Base-by-base conservation (phyloP, 1,140 invertebrate species). In the Metopolophium dirhodum region DNA sequence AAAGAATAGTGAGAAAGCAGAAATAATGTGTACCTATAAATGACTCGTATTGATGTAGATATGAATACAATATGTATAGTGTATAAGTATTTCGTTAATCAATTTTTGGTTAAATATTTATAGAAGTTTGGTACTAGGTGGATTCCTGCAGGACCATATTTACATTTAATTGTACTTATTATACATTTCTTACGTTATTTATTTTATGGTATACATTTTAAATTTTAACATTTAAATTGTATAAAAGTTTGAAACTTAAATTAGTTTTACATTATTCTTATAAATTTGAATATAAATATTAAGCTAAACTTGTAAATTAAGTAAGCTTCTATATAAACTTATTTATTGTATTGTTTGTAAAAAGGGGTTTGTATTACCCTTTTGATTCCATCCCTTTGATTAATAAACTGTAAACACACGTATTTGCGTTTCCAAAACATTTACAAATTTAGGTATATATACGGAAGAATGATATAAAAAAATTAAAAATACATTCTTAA, bases 261-360 rank as follows among this genome's bases (percentile, higher is more conserved):
- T 89, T 89, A 57, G 20, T 89, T 89, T 89, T 57, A 18, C 35
- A n/a, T 54, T 88, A 89, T 89, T 89, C 35, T 41, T 22, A 41
- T 89, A 89, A 89, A 57, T 41, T 89, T 57, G n/a, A 89, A 41
- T 89, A 89, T 37, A 89, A 89, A 89, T 51, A 54, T 54, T 54
- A 41, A 89, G 35, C 0, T 35, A 41, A 89, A 89, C 35, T 89
- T 89, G 18, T 89, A 37, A 89, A 89, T 89, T 89, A 89, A 57
- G 88, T 49, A 57, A 54, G 22, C 23, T 57, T 89, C 49, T 54
- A 37, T 37, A 54, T 54, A 89, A 89, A 89, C 87, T 89, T 54
- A 57, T 89, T 89, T 89, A 37, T 89, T 89, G 51, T 89, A 37
- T 37, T 89, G 88, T 57, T 89, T 30, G 49, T 89, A 54, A 89